Base-by-base conservation (phyloP, 2,797 vertebrate genomes). In the Pangasius mekongensis region DNA sequence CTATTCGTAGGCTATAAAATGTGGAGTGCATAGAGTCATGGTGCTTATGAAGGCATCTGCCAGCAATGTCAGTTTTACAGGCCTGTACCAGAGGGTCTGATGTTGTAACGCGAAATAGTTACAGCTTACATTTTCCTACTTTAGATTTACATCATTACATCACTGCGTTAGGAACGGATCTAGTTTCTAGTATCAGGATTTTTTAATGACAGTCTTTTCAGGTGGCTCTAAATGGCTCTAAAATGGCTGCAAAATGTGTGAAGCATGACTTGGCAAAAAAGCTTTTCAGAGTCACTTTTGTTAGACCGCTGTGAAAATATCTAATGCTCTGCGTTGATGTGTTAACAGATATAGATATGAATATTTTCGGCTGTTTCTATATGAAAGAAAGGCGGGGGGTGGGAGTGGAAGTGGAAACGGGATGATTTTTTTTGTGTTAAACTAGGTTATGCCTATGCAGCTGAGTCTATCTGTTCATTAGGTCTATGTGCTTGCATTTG, bases 261-360 rank as follows among this genome's bases (percentile, higher is more conserved):
- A 67, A 78, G 22, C 49, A 84, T 85, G 73, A 77, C 24, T 36
- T 54, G 58, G 49, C 60, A 83, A 81, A 58, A 56, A 60, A 39
- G 20, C 14, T 9, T 27, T 77, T 62, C 11, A 43, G 43, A 43
- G 13, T 16, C 47, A 22, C 0, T 24, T 76, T 22, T 87, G 58
- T 39, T 11, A 71, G 0, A 7, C 8, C 67, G 67, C 39, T 73
- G 27, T 60, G n/a, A 49, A n/a, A 56, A 24, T 22, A 69, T 69
- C 30, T 56, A 52, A 81, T 66, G 47, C 22, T 67, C 27, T 60
- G 9, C 39, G 1, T 47, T 4, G n/a, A 36, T 64, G 58, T 43
- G 33, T 43, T 62, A 47, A 58, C 49, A 58, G 30, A 66, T 4
- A 20, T 66, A 62, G 18, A 49, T 30, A 62, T 66, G 2, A 47